These are phyloP conservation scores for Toxotes chatareus DNA, from an alignment of 2,113 vertebrate species.

Conservation along the genomic window DNA sequence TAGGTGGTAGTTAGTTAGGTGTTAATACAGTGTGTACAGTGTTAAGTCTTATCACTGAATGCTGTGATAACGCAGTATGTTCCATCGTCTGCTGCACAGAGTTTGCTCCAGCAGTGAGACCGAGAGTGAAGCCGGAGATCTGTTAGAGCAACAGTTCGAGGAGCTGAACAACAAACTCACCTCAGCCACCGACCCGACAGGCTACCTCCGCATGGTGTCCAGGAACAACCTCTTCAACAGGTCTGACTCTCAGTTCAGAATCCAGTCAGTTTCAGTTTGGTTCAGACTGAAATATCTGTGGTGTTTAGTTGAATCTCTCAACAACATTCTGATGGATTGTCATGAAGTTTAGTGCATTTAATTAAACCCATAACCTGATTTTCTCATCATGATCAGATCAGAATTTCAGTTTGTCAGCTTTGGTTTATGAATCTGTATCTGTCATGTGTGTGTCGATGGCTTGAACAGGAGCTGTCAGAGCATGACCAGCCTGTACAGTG, in stretches of 20 bases:
- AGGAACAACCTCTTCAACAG: constrained; percentile 94
- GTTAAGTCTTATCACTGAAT: too few species aligned
- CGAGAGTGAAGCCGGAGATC: constrained; percentile 93
- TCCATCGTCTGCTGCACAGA: constrained; percentile 68
- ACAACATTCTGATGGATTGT: too few species aligned
- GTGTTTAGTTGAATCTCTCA: neutral
- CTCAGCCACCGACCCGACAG: constrained; percentile 89
- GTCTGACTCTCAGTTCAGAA: constrained; percentile 65
- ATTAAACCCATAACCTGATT: too few species aligned
- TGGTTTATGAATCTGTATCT: neutral
- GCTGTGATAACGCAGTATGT: too few species aligned
- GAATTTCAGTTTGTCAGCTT: too few species aligned
- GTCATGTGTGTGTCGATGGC: constrained; percentile 10
- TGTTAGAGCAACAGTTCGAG: constrained; percentile 93
- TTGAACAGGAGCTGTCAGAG: constrained; percentile 92
- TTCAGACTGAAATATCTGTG: neutral
- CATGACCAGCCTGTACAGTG: constrained; percentile 91
- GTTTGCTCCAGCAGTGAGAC: constrained; percentile 92
- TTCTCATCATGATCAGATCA: too few species aligned
- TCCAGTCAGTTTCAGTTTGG: too few species aligned
- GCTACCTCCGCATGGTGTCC: constrained; percentile 94
- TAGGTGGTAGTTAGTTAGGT: too few species aligned
- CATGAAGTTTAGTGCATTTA: too few species aligned
- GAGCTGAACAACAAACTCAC: constrained; percentile 90
- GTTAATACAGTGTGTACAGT: too few species aligned